Evolutionary conservation across 2,113 vertebrate genomes (phyloP).

Genomic region (Pygoscelis antarcticus): DNA sequence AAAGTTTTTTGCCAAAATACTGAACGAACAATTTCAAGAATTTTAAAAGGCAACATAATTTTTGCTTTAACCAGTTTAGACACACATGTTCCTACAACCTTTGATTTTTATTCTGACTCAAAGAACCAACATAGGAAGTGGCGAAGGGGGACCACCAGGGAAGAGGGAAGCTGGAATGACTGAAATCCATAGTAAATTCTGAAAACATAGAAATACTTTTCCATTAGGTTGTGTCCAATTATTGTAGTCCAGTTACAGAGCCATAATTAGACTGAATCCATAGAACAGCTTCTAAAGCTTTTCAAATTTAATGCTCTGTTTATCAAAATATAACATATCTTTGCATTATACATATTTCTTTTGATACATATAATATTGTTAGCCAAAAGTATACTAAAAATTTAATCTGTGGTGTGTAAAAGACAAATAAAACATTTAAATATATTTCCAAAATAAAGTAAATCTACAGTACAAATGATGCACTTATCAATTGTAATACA

Average conservation of each 20-base stretch:
- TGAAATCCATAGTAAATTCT: neutral
- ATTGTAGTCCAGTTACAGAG: neutral
- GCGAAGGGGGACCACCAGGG: neutral
- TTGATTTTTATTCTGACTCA: neutral
- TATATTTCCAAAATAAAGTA: slow-evolving; percentile 69
- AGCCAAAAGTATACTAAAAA: neutral
- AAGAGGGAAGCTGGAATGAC: neutral
- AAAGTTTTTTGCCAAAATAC: neutral
- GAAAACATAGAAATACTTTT: neutral
- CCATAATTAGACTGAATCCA: neutral
- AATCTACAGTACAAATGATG: slow-evolving; percentile 51
- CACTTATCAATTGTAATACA: slow-evolving; percentile 71
- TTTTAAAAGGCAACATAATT: neutral
- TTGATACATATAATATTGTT: neutral
- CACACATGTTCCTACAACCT: rapidly evolving
- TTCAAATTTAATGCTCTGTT: neutral
- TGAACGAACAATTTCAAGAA: neutral
- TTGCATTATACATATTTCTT: neutral
- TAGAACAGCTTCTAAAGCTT: neutral
- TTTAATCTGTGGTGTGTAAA: neutral
- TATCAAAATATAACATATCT: neutral
- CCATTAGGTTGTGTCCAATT: neutral
- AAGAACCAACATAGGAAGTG: rapidly evolving
- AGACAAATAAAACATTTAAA: slow-evolving; percentile 51
- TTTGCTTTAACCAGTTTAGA: neutral